Conservation (phyloP, 2,797 vertebrate genomes). For the Falco novaeseelandiae region DNA sequence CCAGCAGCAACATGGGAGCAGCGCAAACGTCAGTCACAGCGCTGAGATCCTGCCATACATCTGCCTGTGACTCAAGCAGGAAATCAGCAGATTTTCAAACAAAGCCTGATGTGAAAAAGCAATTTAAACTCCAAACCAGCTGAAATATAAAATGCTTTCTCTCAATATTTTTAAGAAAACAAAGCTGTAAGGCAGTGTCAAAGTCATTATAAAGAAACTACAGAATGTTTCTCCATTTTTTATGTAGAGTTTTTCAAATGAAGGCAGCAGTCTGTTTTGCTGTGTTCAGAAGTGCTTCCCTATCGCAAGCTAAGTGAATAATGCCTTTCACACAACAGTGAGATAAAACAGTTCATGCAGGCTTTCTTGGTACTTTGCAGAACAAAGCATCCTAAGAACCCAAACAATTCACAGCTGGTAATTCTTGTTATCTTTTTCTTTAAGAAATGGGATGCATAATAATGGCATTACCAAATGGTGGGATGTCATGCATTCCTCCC, state of each 20-base stretch:
- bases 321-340: not conserved
- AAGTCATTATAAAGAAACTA: not conserved
- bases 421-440: not conserved
- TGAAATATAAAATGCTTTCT: not conserved
- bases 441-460: not conserved
- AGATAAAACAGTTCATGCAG: not conserved
- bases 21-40: not conserved
- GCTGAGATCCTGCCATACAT: not conserved
- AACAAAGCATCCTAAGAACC: not conserved
- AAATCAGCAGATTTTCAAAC: conserved; percentile 31
- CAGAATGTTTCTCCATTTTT: not conserved
- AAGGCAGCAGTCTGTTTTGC: not conserved
- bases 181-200: not conserved
- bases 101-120: not conserved
- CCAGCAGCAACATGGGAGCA: not conserved
- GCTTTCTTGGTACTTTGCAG: not conserved
- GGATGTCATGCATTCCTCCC: not conserved
- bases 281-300: not conserved
- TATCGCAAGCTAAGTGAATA: not conserved
- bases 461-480: not conserved
- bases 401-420: not conserved
- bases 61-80: conserved; percentile 5
- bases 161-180: not conserved
- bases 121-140: not conserved
- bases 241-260: not conserved